A percentile compares a stretch with the other conserved stretches of the same genome.
Evolutionary conservation across 92 coral and sea anemone genomes (phyloP).

Genomic region (Siderastrea siderea): DNA sequence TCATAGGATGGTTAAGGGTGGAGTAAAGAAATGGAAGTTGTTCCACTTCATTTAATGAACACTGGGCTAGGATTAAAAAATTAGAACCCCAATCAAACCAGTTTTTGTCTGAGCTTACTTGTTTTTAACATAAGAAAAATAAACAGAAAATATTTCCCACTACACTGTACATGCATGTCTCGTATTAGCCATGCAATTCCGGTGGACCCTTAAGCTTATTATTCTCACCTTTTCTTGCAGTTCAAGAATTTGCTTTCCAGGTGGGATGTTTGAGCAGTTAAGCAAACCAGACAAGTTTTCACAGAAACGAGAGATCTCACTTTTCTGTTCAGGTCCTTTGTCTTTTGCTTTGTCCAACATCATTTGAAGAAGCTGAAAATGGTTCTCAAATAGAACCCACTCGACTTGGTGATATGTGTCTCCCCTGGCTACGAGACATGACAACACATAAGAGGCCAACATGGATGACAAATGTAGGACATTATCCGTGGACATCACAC

Average conservation of each 20-base stretch:
- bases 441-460: slow-evolving; percentile 63
- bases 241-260: slow-evolving; percentile 86
- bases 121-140: too few relatives aligned
- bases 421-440: slow-evolving; percentile 85
- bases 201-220: background rate
- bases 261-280: slow-evolving; percentile 86
- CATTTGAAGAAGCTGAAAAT: slow-evolving; percentile 85
- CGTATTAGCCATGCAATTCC: too few relatives aligned
- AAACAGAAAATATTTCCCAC: too few relatives aligned
- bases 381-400: slow-evolving; percentile 87
- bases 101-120: too few relatives aligned
- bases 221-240: slow-evolving; percentile 92
- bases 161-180: too few relatives aligned
- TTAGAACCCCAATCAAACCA: too few relatives aligned
- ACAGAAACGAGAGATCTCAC: slow-evolving; percentile 72
- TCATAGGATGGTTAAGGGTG: too few relatives aligned
- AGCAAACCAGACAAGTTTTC: slow-evolving; percentile 91
- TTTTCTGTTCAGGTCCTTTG: slow-evolving; percentile 42
- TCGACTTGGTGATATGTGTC: slow-evolving; percentile 88
- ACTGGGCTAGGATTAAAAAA: too few relatives aligned
- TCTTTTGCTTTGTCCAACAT: slow-evolving; percentile 60
- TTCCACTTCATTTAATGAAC: too few relatives aligned
- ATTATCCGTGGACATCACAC: slow-evolving; percentile 69
- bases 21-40: too few relatives aligned
- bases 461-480: slow-evolving; percentile 65